phyloP scores from a whole-genome alignment of 2,797 vertebrate genomes.

The Oreochromis grahami region DNA sequence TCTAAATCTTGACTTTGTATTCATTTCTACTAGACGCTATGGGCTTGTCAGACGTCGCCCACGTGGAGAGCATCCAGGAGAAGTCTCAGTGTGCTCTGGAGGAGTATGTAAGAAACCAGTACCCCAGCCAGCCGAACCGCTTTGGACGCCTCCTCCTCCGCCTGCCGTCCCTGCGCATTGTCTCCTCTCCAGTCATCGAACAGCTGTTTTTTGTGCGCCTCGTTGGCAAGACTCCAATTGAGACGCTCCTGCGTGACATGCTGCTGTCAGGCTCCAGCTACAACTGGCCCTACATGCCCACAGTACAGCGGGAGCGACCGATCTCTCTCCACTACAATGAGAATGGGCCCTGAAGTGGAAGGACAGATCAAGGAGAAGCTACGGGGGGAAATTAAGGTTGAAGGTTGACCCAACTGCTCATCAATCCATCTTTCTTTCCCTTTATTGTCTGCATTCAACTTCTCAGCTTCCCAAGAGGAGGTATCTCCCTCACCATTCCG shows the following conservation, averaged over 20 bases:
- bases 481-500: conserved; percentile 43
- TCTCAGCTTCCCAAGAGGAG: conserved; percentile 28
- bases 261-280: conserved; percentile 86
- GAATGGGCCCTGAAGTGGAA: conserved; percentile 74
- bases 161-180: conserved; percentile 84
- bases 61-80: conserved; percentile 88
- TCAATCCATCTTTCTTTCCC: background rate
- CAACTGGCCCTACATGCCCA: conserved; percentile 84
- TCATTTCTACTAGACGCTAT: conserved; percentile 74
- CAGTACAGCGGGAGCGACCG: conserved; percentile 78
- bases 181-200: conserved; percentile 87
- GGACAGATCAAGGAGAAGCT: background rate
- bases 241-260: conserved; percentile 89
- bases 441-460: conserved; percentile 2
- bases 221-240: conserved; percentile 89
- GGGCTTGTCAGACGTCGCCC: conserved; percentile 84
- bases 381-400: background rate
- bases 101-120: conserved; percentile 86
- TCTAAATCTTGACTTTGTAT: background rate
- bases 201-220: conserved; percentile 88
- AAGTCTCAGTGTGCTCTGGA: conserved; percentile 88
- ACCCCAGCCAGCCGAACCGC: conserved; percentile 84
- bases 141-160: conserved; percentile 86
- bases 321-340: conserved; percentile 83
- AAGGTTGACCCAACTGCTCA: background rate